These are phyloP conservation scores for Bombylius discolor DNA, from an alignment of 2,888 invertebrate species.

Conservation along the genomic window DNA sequence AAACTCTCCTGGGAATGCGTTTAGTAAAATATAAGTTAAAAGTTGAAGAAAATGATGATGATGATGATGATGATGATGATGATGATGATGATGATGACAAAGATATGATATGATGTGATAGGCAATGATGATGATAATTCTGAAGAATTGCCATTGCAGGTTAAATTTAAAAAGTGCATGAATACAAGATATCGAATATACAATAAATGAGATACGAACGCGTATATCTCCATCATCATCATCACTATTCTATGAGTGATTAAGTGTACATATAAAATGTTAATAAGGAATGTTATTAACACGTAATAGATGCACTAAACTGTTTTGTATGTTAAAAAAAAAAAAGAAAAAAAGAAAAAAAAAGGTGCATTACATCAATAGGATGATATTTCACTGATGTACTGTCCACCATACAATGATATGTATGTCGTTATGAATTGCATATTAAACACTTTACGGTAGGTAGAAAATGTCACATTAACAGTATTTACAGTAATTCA, in stretches of 20 bases:
- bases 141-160: not conserved
- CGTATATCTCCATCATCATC: too few species aligned
- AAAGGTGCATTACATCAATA: too few species aligned
- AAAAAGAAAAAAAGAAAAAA: too few species aligned
- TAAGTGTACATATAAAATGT: too few species aligned
- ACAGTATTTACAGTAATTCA: not conserved
- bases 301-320: not conserved
- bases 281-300: not conserved
- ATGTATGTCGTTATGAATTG: not conserved
- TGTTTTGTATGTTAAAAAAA: too few species aligned
- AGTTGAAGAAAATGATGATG: constrained; percentile 2
- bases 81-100: not conserved
- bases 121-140: not conserved
- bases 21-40: not conserved
- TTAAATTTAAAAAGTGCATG: too few species aligned
- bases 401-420: not conserved
- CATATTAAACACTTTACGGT: not conserved
- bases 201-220: too few species aligned
- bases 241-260: too few species aligned
- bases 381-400: too few species aligned
- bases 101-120: not conserved
- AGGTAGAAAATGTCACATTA: not conserved
- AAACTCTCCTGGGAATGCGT: not conserved
- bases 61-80: not conserved
- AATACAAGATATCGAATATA: too few species aligned